A percentile compares a stretch with the other conserved stretches of the same genome.
These are phyloP conservation scores for Eupithecia pulchellata DNA, from an alignment of 2,888 invertebrate genomes.

Conservation along the genomic window DNA sequence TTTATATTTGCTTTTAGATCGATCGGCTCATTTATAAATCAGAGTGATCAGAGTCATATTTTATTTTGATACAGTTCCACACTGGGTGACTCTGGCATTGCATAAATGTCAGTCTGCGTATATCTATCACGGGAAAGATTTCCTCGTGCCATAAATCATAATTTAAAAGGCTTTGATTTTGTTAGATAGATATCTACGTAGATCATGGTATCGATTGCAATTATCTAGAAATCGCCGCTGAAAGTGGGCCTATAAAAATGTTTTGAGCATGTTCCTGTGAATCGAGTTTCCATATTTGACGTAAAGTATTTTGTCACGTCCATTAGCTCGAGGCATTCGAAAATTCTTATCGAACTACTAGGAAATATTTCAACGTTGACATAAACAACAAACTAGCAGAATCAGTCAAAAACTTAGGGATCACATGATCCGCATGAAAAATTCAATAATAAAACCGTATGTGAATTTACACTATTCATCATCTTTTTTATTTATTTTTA, in stretches of 20 bases:
- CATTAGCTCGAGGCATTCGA: slow-evolving; percentile 29
- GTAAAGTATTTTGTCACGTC: slow-evolving; percentile 14
- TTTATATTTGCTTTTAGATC: not conserved
- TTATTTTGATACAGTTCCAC: not conserved
- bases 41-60: no score
- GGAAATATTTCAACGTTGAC: slow-evolving; percentile 1
- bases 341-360: slow-evolving; percentile 12
- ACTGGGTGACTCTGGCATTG: not conserved
- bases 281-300: slow-evolving; percentile 41
- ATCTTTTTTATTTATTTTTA: no score
- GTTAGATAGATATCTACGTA: not conserved
- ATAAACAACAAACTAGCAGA: not conserved
- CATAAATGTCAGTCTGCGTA: not conserved
- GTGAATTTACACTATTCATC: no score
- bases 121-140: not conserved
- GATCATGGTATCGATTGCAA: slow-evolving; percentile 22
- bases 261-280: slow-evolving; percentile 26
- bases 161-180: slow-evolving; percentile 7
- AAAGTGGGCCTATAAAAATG: slow-evolving; percentile 34
- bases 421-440: no score
- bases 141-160: not conserved
- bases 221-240: slow-evolving; percentile 31
- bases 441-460: no score
- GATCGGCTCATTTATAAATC: not conserved
- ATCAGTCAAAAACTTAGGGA: no score